Percentiles rank a stretch among this genome's conserved stretches.
Evolutionary conservation across 1,140 invertebrate species (phyloP).

Genomic region (Zaprionus kolodkinae): DNA sequence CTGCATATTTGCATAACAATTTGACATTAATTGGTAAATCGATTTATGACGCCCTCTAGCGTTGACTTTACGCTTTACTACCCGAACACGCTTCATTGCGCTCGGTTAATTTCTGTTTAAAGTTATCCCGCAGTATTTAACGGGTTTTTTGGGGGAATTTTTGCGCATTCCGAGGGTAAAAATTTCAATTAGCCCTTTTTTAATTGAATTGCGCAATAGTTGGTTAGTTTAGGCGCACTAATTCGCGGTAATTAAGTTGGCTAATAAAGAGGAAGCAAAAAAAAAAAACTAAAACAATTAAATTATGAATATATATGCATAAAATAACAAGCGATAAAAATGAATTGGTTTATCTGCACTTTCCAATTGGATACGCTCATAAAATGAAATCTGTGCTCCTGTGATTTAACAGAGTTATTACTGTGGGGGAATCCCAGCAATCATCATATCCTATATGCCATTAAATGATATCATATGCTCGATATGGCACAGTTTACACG

Average conservation of each 20-base stretch:
- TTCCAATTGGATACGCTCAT: neutral
- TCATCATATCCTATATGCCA: neutral
- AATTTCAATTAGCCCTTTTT: slow-evolving; percentile 71
- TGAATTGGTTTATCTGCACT: neutral
- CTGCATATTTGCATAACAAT: slow-evolving; percentile 70
- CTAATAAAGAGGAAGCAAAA: slow-evolving; percentile 18
- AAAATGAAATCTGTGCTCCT: neutral
- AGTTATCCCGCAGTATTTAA: slow-evolving; percentile 47
- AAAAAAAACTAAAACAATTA: neutral
- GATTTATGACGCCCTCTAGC: slow-evolving; percentile 64
- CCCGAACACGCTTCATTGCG: slow-evolving; percentile 38
- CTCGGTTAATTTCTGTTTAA: slow-evolving; percentile 59
- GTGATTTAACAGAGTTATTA: neutral
- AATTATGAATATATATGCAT: neutral
- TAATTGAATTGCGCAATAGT: slow-evolving; percentile 55
- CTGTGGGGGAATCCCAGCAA: neutral
- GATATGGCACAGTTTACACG: slow-evolving; percentile 66
- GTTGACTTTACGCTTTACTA: slow-evolving; percentile 59
- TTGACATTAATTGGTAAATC: slow-evolving; percentile 66
- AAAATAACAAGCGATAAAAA: neutral
- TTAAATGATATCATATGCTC: slow-evolving; percentile 57
- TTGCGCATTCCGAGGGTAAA: slow-evolving; percentile 44
- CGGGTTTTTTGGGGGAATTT: slow-evolving; percentile 13
- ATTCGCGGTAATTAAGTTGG: slow-evolving; percentile 26
- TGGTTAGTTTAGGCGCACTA: slow-evolving; percentile 2